Evolutionary conservation across 2,888 invertebrate species (phyloP), one percentile per base, ranked within the genome.

Genomic region (Eristalis arbustorum): DNA sequence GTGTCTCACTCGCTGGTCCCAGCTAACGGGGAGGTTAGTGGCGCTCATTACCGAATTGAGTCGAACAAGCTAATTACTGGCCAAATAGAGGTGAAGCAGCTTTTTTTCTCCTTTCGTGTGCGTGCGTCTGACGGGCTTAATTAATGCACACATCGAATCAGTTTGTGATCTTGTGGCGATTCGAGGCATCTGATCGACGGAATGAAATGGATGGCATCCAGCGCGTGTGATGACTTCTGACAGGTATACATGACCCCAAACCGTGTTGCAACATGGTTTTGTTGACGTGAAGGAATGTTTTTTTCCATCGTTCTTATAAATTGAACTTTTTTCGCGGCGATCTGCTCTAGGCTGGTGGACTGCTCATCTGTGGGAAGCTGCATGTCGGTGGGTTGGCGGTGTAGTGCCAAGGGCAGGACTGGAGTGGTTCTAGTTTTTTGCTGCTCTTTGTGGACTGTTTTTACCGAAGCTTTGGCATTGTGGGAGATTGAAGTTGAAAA

Each of bases 191-290:
- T 66, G 78, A 83, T 73, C 68, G 57, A 73, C 69, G 57, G 25
- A 40, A 40, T 40, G 23, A 49, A 49, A 42, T 66, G 66, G 18
- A 63, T 56, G 37, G 73, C 10, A 63, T 11, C 37, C 71, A 22
- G 67, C 22, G 72, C 25, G 75, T 59, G 56, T 72, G 72, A 82
- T 57, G 85, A 77, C 73, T 85, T 82, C 78, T 87, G 87, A 87
- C 82, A 87, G 75, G 34, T 83, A 71, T 75, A 87, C 87, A 87
- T 87, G 87, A 87, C 83, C 87, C 75, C 82, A 78, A 87, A 83
- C 59, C 71, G 63, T 87, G 82, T 87, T 87, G 83, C 82, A 71
- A 87, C 83, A 75, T 79, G 74, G 67, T 31, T 87, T 83, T 63
- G 37, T 57, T 78, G 85, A 82, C 69, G 66, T 74, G 77, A 66